Evolutionary conservation across 2,888 invertebrate genomes (phyloP), one percentile per base, ranked within the genome.

Genomic region (Perithous albicinctus): DNA sequence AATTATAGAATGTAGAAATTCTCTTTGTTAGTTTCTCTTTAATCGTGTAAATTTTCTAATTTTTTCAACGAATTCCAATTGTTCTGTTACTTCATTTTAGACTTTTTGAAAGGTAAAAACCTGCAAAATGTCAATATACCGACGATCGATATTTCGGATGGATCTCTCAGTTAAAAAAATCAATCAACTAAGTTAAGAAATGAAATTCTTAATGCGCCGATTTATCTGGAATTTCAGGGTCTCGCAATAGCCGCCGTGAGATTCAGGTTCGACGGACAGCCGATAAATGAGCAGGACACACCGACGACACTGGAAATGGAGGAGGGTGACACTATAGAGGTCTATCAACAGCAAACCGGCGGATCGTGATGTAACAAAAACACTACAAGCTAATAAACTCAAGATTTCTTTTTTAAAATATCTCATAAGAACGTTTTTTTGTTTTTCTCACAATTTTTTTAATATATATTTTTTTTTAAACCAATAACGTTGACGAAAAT

Each of bases 291-390:
- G 93, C 96, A 96, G 89, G 98, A 98, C 91, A 98, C 98, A 69
- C 98, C 98, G 51, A 96, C 96, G 85, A 96, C 97, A 87, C 94
- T 98, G 90, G 98, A 98, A 91, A 98, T 98, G 98, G 98, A 98
- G 92, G 98, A 98, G 92, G 98, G 97, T 0, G 98, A 98, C 92
- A 97, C 98, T 90, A 98, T 98, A 94, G 98, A 98, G 94, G 98
- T 98, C 84, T 98, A 98, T 93, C 98, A 98, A 93, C 98, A 98
- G 93, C 98, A 98, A 94, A 97, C 98, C 41, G 98, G 98, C 82
- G 98, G 98, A 73, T 83, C 74, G 85, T 91, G 89, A 90, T 91
- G 91, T 89, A 74, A 72, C 61, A 64, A 81, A n/a, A n/a, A 48
- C n/a, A 67, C 66, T 18, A 61, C 64, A 74, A 78, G 74, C 35